These are phyloP conservation scores for Penaeus japonicus DNA, from an alignment of 1,140 invertebrate species.

Conservation along the genomic window DNA sequence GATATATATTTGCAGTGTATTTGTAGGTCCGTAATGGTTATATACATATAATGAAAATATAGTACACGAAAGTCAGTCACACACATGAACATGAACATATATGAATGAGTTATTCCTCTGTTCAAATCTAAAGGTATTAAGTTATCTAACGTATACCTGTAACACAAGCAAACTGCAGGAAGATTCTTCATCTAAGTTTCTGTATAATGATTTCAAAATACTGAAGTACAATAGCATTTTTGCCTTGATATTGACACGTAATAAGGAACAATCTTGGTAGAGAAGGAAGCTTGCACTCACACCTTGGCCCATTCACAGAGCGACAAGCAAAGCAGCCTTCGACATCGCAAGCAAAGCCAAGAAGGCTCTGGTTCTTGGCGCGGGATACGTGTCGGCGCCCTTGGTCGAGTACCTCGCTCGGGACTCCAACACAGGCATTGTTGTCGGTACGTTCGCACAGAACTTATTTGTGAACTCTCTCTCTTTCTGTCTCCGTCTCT, in stretches of 20 bases:
- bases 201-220: too few relatives aligned
- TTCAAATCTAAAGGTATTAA: too few relatives aligned
- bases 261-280: background rate
- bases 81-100: too few relatives aligned
- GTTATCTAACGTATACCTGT: too few relatives aligned
- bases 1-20: too few relatives aligned
- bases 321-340: constrained; percentile 55
- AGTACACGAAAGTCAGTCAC: too few relatives aligned
- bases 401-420: constrained; percentile 92
- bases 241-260: background rate
- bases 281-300: background rate
- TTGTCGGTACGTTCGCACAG: constrained; percentile 68
- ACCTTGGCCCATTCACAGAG: constrained; percentile 27
- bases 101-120: too few relatives aligned
- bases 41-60: too few relatives aligned
- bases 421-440: constrained; percentile 80
- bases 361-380: constrained; percentile 87
- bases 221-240: background rate
- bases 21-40: too few relatives aligned
- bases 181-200: too few relatives aligned
- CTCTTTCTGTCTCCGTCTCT: background rate
- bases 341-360: constrained; percentile 60
- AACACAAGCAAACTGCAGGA: too few relatives aligned
- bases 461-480: background rate
- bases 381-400: constrained; percentile 92